Evolutionary conservation across 2,888 invertebrate genomes (phyloP), one percentile per base, ranked within the genome.

Genomic region (Ypsolopha sequella): DNA sequence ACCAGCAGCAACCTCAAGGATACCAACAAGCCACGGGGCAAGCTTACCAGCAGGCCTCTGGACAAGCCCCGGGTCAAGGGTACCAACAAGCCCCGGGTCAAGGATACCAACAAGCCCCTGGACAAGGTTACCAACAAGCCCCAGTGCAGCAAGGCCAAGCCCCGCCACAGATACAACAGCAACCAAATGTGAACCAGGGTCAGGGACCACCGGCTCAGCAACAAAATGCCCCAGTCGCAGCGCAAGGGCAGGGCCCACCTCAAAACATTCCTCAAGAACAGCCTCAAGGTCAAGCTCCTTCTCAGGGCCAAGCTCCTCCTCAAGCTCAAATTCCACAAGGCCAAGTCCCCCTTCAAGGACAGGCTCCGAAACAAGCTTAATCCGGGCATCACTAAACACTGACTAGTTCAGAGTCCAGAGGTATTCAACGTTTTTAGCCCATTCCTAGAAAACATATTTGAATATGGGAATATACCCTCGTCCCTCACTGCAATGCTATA

Each of bases 61-160:
- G 58, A 11, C 55, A 58, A 54, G 91, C 91, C n/a, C n/a, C n/a
- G n/a, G n/a, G n/a, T n/a, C n/a, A n/a, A 48, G 50, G 33, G 50
- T 52, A 53, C 51, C 52, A 51, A 50, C 55, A 54, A 36, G 10
- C 36, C 9, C 58, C 58, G 34, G 56, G 52, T 7, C 57, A 60
- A 14, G 38, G 7, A 13, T 8, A 49, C 34, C 55, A 59, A 43
- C 57, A 53, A 11, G 56, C 53, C 1, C 73, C 65, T 39, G 65
- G 64, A 34, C 71, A 68, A 1, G 59, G 64, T 38, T 60, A 61
- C 48, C 60, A 59, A 33, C 61, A 58, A 8, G 56, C 55, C 52
- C 55, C 60, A 45, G 36, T 51, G 34, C 61, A 53, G 10, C 63
- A 62, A 36, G 60, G 56, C 10, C 56, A 63, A 35, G 60, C 56